These are phyloP conservation scores for Corbicula japonica DNA, from an alignment of 2,888 invertebrate genomes.

Conservation along the genomic window DNA sequence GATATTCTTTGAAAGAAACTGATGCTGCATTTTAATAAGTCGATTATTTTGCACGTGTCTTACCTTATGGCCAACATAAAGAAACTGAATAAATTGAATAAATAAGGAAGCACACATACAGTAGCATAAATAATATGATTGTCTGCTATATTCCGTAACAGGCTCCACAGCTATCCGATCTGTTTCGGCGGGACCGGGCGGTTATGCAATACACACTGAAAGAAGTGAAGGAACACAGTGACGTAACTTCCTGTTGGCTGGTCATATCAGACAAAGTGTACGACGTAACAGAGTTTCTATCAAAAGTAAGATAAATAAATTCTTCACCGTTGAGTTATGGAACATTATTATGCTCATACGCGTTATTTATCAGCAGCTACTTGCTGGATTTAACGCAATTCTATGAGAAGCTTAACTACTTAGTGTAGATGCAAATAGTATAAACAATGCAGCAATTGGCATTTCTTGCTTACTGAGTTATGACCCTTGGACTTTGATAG, in stretches of 20 bases:
- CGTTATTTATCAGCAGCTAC: background rate
- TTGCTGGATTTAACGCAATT: background rate
- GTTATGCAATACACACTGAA: conserved; percentile 59
- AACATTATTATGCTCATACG: background rate
- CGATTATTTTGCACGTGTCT: no score
- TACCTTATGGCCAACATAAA: no score
- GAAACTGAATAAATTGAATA: no score
- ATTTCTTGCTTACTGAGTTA: background rate
- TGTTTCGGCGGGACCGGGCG: conserved; percentile 7
- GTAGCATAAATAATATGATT: no score
- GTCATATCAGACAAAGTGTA: conserved; percentile 93
- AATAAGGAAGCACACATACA: no score
- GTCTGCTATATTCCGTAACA: no score
- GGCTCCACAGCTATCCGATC: background rate
- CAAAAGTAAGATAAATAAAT: conserved; percentile 71
- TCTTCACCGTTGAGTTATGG: background rate
- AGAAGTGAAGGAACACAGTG: conserved; percentile 79
- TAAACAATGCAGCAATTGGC: background rate
- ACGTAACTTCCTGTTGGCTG: conserved; percentile 88
- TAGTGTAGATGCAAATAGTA: background rate
- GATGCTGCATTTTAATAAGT: no score
- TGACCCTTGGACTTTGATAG: no score
- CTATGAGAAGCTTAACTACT: background rate
- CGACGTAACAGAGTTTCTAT: conserved; percentile 88
- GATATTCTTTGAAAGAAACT: no score